Evolutionary conservation across 2,888 invertebrate genomes (phyloP), one percentile per base, ranked within the genome.

Genomic region (Calliopum simillimum): DNA sequence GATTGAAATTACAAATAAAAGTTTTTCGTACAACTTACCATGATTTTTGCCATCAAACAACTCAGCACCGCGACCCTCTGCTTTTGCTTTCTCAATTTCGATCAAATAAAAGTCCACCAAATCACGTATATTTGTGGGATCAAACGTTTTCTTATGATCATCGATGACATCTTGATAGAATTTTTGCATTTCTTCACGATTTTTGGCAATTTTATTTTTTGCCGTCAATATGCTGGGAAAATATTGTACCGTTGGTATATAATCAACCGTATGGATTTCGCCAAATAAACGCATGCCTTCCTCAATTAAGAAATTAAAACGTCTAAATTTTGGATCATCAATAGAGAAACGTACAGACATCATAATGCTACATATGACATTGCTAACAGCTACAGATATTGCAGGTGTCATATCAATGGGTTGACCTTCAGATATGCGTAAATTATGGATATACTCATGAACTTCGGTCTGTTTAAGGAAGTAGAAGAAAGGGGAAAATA

Each of bases 231-330:
- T 90, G 53, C 89, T 89, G 55, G 90, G 90, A 53, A 90, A 86
- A 79, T 90, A 90, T 87, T 90, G 87, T 81, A 95, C 89, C 1
- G 93, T 88, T 4, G 96, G 95, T 74, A 96, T 90, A 81, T 95
- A 96, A 84, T 95, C 94, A 67, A 94, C 92, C 8, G 92, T 91
- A 76, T 92, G 92, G 55, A 96, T 90, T 79, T 93, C 91, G 12
- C 95, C 94, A 81, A 96, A 96, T 0, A 96, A 88, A 69, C 91
- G 89, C 90, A 97, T 96, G 43, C 97, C 97, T 86, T 97, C 96
- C 80, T 96, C 95, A 79, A 96, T 95, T n/a, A 96, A 88, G 75
- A 89, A 88, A 89, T 94, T 95, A 80, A 96, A 93, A 69, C 94
- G 89, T 65, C 89, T 88, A 86, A 96, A 96, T 66, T 92, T 89